Percentiles rank a stretch among this genome's conserved stretches.
These are phyloP conservation scores for Spialia ferax DNA, from an alignment of 2,888 invertebrate species.

Conservation along the genomic window DNA sequence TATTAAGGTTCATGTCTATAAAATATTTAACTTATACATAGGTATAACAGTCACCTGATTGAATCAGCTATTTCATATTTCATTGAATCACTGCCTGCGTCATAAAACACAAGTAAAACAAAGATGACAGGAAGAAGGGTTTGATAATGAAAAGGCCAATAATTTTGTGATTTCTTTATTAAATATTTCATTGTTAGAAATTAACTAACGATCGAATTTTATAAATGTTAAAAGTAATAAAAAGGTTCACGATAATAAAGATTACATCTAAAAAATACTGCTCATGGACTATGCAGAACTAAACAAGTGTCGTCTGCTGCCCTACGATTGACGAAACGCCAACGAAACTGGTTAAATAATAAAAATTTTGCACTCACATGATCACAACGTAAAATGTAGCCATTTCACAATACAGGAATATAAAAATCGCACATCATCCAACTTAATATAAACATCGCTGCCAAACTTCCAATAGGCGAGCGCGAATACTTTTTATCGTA, in stretches of 20 bases:
- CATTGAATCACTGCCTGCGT: too few species aligned
- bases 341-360: constrained; percentile 74
- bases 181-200: constrained; percentile 86
- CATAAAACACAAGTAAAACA: too few species aligned
- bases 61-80: too few species aligned
- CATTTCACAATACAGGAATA: constrained; percentile 84
- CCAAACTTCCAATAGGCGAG: constrained; percentile 38
- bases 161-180: constrained; percentile 85
- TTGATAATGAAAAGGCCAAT: constrained; percentile 56
- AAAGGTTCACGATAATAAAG: constrained; percentile 78
- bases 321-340: constrained; percentile 70
- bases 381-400: constrained; percentile 85
- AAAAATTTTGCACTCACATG: constrained; percentile 84
- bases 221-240: constrained; percentile 81
- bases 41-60: too few species aligned
- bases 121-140: constrained; percentile 12
- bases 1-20: background rate
- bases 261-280: constrained; percentile 85
- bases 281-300: constrained; percentile 83
- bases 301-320: constrained; percentile 74
- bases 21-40: too few species aligned
- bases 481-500: constrained; percentile 27
- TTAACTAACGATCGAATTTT: constrained; percentile 85
- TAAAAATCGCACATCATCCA: constrained; percentile 48
- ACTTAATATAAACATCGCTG: constrained; percentile 46